Percentiles rank a stretch among this genome's conserved stretches.
phyloP scores from a whole-genome alignment of 2,888 invertebrate species.

The Cheilosia grossa region DNA sequence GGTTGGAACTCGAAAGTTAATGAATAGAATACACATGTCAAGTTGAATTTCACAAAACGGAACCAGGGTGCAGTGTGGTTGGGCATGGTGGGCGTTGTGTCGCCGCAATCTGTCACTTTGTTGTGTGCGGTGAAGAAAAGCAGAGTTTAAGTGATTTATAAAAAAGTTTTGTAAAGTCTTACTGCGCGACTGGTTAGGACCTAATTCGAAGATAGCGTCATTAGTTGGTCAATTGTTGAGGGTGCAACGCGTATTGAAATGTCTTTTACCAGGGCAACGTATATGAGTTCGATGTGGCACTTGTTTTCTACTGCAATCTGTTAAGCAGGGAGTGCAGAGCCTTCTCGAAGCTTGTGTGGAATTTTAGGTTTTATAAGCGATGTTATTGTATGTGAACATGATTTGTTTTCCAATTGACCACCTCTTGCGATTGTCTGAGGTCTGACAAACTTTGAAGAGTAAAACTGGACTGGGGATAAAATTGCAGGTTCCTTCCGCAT shows the following conservation, averaged over 20 bases:
- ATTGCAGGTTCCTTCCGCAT: no score
- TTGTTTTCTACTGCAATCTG: no score
- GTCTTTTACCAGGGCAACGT: no score
- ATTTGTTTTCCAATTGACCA: no score
- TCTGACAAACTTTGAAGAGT: no score
- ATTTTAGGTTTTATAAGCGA: no score
- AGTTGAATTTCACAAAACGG: constrained; percentile 79
- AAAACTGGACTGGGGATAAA: no score
- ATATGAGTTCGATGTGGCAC: no score
- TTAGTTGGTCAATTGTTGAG: background rate
- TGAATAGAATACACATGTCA: constrained; percentile 83
- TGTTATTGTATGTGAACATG: no score
- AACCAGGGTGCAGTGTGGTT: constrained; percentile 24
- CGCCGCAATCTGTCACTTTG: constrained; percentile 63
- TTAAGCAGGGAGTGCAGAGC: no score
- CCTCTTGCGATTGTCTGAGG: no score
- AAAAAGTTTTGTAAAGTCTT: background rate
- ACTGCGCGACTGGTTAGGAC: background rate
- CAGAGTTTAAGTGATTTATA: constrained; percentile 6
- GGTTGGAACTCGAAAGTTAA: constrained; percentile 79
- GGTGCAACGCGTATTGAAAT: background rate
- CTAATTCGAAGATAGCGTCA: background rate
- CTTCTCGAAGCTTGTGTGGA: no score
- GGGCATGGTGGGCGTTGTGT: constrained; percentile 22
- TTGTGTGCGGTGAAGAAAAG: constrained; percentile 30